These are phyloP conservation scores for Syngnathus scovelli DNA, from an alignment of 2,113 vertebrate species.

Conservation along the genomic window DNA sequence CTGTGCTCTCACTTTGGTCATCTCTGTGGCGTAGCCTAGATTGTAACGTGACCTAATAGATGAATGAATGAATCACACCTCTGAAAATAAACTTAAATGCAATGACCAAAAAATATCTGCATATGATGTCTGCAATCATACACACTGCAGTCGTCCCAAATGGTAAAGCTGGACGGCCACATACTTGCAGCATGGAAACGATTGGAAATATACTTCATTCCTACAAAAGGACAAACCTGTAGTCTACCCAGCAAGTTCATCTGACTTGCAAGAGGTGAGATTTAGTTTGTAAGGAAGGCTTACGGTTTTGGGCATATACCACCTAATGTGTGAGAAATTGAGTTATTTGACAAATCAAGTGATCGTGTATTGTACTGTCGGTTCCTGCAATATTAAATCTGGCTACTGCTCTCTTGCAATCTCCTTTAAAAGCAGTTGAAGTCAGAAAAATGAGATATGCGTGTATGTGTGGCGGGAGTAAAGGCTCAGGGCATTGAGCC, in stretches of 20 bases:
- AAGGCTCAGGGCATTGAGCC: not conserved
- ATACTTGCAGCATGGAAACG: too few relatives aligned
- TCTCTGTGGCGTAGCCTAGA: too few relatives aligned
- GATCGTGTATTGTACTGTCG: not conserved
- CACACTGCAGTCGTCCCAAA: too few relatives aligned
- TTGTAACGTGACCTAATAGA: too few relatives aligned
- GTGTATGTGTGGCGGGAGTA: not conserved
- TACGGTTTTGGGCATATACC: not conserved
- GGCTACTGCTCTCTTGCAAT: not conserved
- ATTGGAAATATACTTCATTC: too few relatives aligned
- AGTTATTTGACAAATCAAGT: not conserved
- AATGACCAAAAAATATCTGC: too few relatives aligned
- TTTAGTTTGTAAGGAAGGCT: not conserved
- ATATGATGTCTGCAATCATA: too few relatives aligned
- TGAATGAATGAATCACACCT: too few relatives aligned
- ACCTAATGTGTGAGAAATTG: not conserved
- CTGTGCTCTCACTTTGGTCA: too few relatives aligned
- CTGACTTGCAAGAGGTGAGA: not conserved
- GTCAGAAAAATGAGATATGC: not conserved
- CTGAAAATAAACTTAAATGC: too few relatives aligned
- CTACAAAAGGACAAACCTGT: not conserved
- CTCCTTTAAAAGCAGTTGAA: not conserved
- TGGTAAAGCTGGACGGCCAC: too few relatives aligned
- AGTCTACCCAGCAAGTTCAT: not conserved
- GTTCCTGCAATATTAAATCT: not conserved